phyloP scores from a whole-genome alignment of 2,113 vertebrate genomes.

The Erythrolamprus reginae region DNA sequence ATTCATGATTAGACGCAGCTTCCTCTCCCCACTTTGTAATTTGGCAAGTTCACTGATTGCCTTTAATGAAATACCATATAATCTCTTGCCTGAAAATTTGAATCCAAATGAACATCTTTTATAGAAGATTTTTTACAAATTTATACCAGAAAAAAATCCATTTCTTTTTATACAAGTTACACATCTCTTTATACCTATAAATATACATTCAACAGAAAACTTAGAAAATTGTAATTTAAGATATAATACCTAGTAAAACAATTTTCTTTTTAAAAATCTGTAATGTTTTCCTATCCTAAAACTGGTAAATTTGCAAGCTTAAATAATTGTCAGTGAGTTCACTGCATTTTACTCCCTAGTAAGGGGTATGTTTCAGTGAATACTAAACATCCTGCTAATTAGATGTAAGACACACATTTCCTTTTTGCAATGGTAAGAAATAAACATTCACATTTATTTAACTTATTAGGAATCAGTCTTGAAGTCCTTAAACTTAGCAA shows the following conservation, averaged over 20 bases:
- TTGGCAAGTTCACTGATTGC: slow-evolving; percentile 47
- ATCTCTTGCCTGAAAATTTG: slow-evolving; percentile 39
- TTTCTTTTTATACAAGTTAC: neutral
- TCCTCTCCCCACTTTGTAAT: slow-evolving; percentile 41
- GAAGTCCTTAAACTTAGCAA: slow-evolving; percentile 34
- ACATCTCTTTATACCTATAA: neutral
- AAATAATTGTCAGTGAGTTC: neutral
- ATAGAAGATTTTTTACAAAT: neutral
- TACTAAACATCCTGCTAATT: neutral
- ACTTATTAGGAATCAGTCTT: slow-evolving; percentile 36
- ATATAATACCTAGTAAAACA: neutral
- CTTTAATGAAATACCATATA: slow-evolving; percentile 56
- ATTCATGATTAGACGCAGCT: slow-evolving; percentile 46
- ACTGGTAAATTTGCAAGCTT: neutral
- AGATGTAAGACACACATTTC: neutral
- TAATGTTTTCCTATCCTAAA: neutral
- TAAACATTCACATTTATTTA: rapidly evolving
- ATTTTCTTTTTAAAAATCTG: neutral
- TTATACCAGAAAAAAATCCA: neutral
- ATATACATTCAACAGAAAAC: neutral
- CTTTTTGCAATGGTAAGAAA: neutral
- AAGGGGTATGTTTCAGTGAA: neutral
- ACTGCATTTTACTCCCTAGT: neutral
- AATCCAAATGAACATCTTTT: slow-evolving; percentile 53
- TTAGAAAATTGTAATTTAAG: neutral